Evolutionary conservation across 2,797 vertebrate species (phyloP).

Genomic region (Sibirionetta formosa): DNA sequence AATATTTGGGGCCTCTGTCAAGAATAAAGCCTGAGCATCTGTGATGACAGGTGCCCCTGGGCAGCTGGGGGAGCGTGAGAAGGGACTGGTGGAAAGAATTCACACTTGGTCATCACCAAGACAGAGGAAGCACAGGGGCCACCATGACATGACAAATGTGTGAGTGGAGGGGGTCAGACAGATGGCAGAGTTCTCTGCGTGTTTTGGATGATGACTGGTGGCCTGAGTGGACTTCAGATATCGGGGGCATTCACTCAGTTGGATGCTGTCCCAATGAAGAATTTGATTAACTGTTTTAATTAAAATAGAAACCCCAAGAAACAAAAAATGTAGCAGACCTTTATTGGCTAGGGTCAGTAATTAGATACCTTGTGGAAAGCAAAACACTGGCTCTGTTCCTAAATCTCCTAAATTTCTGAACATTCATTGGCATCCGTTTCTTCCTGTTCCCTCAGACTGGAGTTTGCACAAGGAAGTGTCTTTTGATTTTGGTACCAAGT

Average conservation of each 20-base stretch:
- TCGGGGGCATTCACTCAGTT: neutral
- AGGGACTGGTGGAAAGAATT: neutral
- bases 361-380: neutral
- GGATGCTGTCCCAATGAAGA: neutral
- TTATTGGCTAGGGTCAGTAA: neutral
- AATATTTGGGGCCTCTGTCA: neutral
- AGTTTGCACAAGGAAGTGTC: neutral
- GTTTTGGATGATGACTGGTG: neutral
- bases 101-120: neutral
- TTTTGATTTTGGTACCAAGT: neutral
- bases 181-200: neutral
- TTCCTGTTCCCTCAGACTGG: neutral
- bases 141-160: rapidly evolving
- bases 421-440: neutral
- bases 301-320: neutral
- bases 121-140: neutral
- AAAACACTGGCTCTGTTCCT: neutral
- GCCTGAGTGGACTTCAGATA: neutral
- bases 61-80: neutral
- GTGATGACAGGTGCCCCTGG: neutral
- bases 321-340: neutral
- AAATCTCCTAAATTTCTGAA: neutral
- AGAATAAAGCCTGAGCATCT: neutral
- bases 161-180: neutral
- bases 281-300: neutral